These are phyloP conservation scores for Amblyjoppa fuscipennis DNA, from an alignment of 2,888 invertebrate species.

Conservation along the genomic window DNA sequence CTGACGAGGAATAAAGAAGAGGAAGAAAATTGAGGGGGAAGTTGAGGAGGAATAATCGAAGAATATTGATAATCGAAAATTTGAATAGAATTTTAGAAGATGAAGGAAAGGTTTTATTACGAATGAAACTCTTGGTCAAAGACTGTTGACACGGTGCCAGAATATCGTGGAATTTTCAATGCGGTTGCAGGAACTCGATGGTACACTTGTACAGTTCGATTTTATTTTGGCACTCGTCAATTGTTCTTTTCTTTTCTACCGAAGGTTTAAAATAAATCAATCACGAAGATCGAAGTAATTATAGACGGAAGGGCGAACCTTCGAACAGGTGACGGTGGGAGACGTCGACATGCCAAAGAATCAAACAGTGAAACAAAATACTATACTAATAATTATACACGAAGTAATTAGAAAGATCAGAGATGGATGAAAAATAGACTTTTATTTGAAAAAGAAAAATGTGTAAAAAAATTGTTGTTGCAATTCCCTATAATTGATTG, in stretches of 20 bases:
- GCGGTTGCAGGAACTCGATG: not conserved
- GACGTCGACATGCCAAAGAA: slow-evolving; percentile 58
- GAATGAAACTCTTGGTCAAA: not conserved
- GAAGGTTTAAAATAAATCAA: slow-evolving; percentile 46
- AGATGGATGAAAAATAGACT: slow-evolving; percentile 2
- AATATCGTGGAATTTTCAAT: not conserved
- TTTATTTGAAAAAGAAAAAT: not conserved
- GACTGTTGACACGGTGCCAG: slow-evolving; percentile 1
- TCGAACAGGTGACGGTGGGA: slow-evolving; percentile 15
- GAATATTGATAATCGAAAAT: slow-evolving; percentile 39
- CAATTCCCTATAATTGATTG: not conserved
- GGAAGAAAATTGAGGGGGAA: slow-evolving; percentile 25
- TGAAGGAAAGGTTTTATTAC: slow-evolving; percentile 5
- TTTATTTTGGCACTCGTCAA: slow-evolving; percentile 6
- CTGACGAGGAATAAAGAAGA: not conserved
- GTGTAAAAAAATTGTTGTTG: slow-evolving; percentile 4
- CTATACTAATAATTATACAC: slow-evolving; percentile 49
- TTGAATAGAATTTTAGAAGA: slow-evolving; percentile 1
- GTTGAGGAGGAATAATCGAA: slow-evolving; percentile 38
- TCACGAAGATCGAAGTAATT: slow-evolving; percentile 35
- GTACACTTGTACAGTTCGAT: slow-evolving; percentile 1
- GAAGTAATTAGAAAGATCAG: slow-evolving; percentile 5
- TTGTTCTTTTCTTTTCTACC: slow-evolving; percentile 15
- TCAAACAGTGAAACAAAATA: slow-evolving; percentile 52
- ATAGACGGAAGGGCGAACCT: not conserved